Base-by-base conservation (phyloP, 2,113 vertebrate genomes). In the Neolamprologus devosi region DNA sequence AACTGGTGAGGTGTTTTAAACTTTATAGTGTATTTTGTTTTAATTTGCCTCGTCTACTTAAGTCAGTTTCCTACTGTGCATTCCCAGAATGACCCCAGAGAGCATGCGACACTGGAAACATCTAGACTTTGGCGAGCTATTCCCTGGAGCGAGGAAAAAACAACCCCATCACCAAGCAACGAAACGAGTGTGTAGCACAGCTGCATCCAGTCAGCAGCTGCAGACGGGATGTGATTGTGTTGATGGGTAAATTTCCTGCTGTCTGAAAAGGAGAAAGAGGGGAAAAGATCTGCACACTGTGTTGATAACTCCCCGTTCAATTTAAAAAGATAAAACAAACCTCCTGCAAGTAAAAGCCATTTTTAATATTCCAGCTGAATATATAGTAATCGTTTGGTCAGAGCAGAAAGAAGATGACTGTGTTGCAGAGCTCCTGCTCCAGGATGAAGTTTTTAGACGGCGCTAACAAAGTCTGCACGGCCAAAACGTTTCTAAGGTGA, bases 31-130 rank as follows among this genome's bases (percentile, higher is more conserved):
- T 42, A 42, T n/a, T 75, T 14, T 80, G 2, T 63, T 65, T 65
- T 35, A 7, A 35, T 65, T 65, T 49, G 8, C 51, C 21, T 54
- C n/a, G 17, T 75, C 57, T 30, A 17, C 10, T 9, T 86, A 23
- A 35, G 11, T 14, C 7, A 21, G 54, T 49, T 70, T 73, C 26
- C 58, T 60, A 5, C 26, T 75, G 49, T 37, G 30, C 28, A 2
- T 68, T 84, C 47, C 75, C 8, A 75, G 3, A 78, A 23, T 51
- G 51, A 84, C 70, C 75, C 45, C 81, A 80, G 60, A 88, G 53
- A 91, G 84, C 53, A 35, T 19, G 80, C 37, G 21, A 60, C 37
- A 28, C 26, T 78, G 57, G 37, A 87, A 84, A 81, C 73, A 35
- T 84, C 65, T 75, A 75, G 7, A 75, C 23, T 73, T 37, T 58